These are phyloP conservation scores for Scaptodrosophila latifasciaeformis DNA, from an alignment of 2,888 invertebrate species.

Conservation along the genomic window DNA sequence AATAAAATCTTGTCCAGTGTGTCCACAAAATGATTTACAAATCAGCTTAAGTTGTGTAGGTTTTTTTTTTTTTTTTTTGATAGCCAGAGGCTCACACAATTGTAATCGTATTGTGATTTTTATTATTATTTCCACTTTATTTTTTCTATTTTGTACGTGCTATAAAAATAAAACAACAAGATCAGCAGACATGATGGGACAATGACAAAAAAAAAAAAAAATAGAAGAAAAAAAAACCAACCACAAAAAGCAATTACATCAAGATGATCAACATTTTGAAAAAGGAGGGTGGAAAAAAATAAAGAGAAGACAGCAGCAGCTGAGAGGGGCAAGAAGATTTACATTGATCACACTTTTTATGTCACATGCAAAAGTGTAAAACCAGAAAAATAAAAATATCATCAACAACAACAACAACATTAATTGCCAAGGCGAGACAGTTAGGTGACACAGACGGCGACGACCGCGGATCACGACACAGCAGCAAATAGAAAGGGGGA, in stretches of 20 bases:
- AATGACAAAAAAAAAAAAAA: too few species aligned
- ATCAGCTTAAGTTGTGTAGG: too few species aligned
- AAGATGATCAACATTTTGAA: too few species aligned
- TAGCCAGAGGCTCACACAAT: too few species aligned
- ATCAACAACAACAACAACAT: conserved; percentile 21
- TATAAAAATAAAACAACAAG: conserved; percentile 55
- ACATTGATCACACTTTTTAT: conserved; percentile 70
- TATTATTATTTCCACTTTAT: conserved; percentile 48
- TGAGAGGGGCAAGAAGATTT: conserved; percentile 27
- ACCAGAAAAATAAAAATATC: conserved; percentile 19
- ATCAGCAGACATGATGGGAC: conserved; percentile 51
- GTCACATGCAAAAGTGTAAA: conserved; percentile 52
- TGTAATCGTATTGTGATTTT: too few species aligned
- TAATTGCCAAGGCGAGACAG: conserved; percentile 41
- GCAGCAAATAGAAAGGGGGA: neutral
- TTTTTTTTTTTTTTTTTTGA: too few species aligned
- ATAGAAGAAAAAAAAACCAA: too few species aligned
- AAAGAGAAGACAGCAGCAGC: conserved; percentile 2
- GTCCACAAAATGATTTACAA: too few species aligned
- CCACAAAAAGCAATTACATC: too few species aligned
- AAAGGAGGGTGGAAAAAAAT: too few species aligned
- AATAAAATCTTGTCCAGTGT: too few species aligned
- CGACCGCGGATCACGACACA: neutral
- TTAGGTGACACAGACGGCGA: conserved; percentile 48
- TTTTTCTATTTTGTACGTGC: conserved; percentile 35